These are phyloP conservation scores for Sardina pilchardus DNA, from an alignment of 2,113 vertebrate species.

Conservation along the genomic window DNA sequence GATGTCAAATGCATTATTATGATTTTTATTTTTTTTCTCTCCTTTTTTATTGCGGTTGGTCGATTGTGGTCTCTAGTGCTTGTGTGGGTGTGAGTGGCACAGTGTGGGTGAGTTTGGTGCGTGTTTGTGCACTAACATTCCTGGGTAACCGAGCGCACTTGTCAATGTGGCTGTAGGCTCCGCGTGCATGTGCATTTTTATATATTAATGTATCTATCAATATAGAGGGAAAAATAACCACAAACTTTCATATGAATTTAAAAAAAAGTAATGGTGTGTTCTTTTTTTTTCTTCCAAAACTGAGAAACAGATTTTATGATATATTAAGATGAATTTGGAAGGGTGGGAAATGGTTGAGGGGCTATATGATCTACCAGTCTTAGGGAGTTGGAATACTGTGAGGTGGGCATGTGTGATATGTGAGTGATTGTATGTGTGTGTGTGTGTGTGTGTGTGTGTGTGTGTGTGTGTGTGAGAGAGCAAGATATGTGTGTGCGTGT, in stretches of 20 bases:
- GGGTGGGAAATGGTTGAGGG: constrained; percentile 67
- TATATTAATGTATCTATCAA: constrained; percentile 47
- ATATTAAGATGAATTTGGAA: constrained; percentile 32
- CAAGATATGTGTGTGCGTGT: constrained; percentile 75
- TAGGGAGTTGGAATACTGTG: constrained; percentile 88
- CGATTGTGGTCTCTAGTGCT: constrained; percentile 1
- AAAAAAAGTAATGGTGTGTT: constrained; percentile 28
- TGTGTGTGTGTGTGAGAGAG: constrained; percentile 49
- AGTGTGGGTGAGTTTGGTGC: constrained; percentile 37
- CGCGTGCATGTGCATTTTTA: constrained; percentile 83
- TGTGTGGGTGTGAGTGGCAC: constrained; percentile 41
- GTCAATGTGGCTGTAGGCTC: constrained; percentile 72
- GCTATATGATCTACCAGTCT: constrained; percentile 81
- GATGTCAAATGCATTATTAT: constrained; percentile 12
- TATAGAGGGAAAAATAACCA: constrained; percentile 42
- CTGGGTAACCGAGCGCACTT: constrained; percentile 85
- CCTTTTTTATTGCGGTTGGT: constrained; percentile 33
- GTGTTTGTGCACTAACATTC: constrained; percentile 86
- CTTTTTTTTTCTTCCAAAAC: constrained; percentile 28
- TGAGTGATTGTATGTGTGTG: constrained; percentile 58
- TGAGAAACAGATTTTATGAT: constrained; percentile 37
- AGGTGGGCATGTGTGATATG: constrained; percentile 66
- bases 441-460: constrained; percentile 62
- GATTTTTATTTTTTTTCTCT: constrained; percentile 16
- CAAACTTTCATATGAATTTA: constrained; percentile 28